phyloP scores from a whole-genome alignment of 2,888 invertebrate genomes.

The Standfussiana lucernea region DNA sequence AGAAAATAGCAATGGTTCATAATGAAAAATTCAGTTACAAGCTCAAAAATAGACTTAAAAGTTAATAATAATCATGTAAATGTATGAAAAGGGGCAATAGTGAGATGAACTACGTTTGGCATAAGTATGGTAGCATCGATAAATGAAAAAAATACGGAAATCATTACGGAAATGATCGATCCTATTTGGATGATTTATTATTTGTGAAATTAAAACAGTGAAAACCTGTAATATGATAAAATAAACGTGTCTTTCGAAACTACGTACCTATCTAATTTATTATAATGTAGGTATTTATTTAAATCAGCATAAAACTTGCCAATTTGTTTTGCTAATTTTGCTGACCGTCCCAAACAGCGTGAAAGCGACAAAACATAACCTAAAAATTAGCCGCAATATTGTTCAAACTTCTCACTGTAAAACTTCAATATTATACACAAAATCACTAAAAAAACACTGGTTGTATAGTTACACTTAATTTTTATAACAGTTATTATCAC shows the following conservation, averaged over 20 bases:
- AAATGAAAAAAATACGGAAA: not conserved
- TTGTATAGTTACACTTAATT: constrained; percentile 20
- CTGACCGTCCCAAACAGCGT: constrained; percentile 38
- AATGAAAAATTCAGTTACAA: not conserved
- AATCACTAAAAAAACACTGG: constrained; percentile 35
- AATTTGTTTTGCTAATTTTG: constrained; percentile 26
- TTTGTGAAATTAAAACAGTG: not conserved
- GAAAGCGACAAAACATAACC: constrained; percentile 72
- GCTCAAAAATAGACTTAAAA: not conserved
- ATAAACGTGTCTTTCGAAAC: not conserved
- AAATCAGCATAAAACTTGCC: not conserved
- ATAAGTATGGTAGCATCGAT: not conserved
- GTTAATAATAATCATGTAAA: not conserved
- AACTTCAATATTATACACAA: constrained; percentile 20
- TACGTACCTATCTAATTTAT: not conserved
- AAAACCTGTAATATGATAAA: not conserved
- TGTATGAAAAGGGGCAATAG: not conserved
- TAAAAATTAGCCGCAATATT: constrained; percentile 58
- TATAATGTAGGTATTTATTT: not conserved
- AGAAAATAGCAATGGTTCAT: not conserved
- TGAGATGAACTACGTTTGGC: constrained; percentile 1
- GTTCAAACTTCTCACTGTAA: constrained; percentile 39
- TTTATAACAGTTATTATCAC: constrained; percentile 43
- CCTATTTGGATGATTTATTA: not conserved
- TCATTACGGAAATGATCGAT: not conserved